phyloP scores from a whole-genome alignment of 2,797 vertebrate species.

The Lagothrix lagotricha region DNA sequence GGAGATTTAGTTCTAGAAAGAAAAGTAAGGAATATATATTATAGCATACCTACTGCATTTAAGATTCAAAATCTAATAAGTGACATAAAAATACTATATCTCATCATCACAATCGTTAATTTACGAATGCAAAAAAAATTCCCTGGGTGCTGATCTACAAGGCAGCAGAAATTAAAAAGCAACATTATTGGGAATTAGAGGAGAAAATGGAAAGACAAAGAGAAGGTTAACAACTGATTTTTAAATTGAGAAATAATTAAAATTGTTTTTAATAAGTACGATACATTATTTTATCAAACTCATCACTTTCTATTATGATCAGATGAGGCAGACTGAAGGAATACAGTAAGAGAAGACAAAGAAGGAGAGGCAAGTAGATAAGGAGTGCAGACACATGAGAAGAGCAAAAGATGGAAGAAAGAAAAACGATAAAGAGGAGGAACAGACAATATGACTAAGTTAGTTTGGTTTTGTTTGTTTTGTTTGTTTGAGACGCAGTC shows the following conservation, averaged over 20 bases:
- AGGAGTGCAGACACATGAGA: background rate
- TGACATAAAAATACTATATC: background rate
- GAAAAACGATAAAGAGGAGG: background rate
- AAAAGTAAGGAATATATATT: constrained; percentile 67
- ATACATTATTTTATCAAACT: background rate
- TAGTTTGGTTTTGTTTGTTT: background rate
- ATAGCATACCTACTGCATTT: constrained; percentile 10
- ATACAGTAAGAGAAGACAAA: background rate
- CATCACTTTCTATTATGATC: background rate
- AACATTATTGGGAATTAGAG: background rate
- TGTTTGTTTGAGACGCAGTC: background rate
- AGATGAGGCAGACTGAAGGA: background rate
- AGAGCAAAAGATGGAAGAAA: background rate
- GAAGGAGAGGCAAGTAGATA: background rate
- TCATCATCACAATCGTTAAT: background rate
- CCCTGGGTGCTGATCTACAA: background rate
- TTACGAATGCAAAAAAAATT: background rate
- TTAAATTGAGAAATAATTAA: background rate
- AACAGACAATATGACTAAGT: background rate
- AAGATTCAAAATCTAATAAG: background rate
- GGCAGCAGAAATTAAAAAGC: background rate
- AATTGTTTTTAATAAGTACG: background rate
- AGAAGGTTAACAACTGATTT: background rate
- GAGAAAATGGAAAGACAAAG: background rate
- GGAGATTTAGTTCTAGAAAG: constrained; percentile 62